A percentile compares a stretch with the other conserved stretches of the same genome.
Evolutionary conservation across 2,797 vertebrate species (phyloP).

Genomic region (Vultur gryphus): DNA sequence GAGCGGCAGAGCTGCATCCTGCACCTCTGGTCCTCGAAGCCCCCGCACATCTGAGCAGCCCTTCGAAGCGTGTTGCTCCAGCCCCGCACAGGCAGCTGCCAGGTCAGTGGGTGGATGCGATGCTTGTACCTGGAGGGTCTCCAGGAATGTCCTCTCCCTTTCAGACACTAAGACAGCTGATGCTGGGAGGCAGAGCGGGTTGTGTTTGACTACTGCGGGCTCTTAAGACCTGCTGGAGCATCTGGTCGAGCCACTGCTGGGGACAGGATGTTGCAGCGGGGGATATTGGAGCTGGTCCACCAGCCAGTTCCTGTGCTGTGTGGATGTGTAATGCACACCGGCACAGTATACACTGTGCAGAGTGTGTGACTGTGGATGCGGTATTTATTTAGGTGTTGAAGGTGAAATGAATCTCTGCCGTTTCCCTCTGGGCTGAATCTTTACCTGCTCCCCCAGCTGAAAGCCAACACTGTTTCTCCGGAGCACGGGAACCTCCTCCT

Average conservation of each 20-base stretch:
- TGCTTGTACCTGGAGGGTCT: accelerated
- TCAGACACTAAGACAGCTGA: neutral
- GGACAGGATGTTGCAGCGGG: neutral
- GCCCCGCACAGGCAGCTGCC: accelerated
- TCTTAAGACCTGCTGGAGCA: neutral
- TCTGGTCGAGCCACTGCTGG: neutral
- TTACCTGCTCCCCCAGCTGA: neutral
- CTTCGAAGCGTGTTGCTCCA: accelerated
- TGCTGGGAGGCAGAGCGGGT: neutral
- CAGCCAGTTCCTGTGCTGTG: neutral
- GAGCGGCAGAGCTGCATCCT: neutral
- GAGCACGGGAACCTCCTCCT: neutral
- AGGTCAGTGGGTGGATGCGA: accelerated
- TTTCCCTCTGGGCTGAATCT: neutral
- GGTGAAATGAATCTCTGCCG: neutral
- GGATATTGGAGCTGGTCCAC: neutral
- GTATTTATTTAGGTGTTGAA: slow-evolving; percentile 33
- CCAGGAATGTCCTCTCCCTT: neutral
- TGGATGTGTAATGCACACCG: neutral
- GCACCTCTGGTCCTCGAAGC: neutral
- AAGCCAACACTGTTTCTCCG: neutral
- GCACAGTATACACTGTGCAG: accelerated
- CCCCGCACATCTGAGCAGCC: neutral
- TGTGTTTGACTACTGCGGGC: accelerated
- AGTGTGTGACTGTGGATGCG: neutral